Evolutionary conservation across 1,140 invertebrate species (phyloP), one percentile per base, ranked within the genome.

Genomic region (Diplogasteroides magnus): DNA sequence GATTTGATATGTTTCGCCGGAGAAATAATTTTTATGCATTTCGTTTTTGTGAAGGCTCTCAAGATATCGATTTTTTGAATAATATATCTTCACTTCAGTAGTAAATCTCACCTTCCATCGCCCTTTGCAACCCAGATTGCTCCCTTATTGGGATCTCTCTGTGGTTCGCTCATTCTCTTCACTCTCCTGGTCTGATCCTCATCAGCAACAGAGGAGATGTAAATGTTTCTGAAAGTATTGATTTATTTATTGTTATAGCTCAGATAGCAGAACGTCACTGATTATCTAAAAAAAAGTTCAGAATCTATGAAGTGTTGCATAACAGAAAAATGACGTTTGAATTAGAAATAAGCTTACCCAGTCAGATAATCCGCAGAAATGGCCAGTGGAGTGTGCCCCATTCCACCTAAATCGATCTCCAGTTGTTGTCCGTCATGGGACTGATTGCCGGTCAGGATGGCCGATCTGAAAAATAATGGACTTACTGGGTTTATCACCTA

Each of bases 351-450:
- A 48, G 37, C 37, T 55, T 23, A 27, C 37, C 78, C 80, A 31
- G 79, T 83, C 25, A 82, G 59, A 57, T 83, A 82, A 31, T 82
- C 80, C 13, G 77, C 75, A 1, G 80, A 71, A 19, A 82, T 56
- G 0, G 77, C 79, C 0, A 70, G 58, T 19, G 80, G 80, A 1
- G 71, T 66, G 14, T 78, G 65, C 19, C 69, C 71, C n/a, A 79
- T 61, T 31, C 37, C 65, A 2, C 74, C 66, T 59, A 82, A 81
- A 65, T 81, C 76, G n/a, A 82, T 64, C 60, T 77, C 78, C 11
- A 82, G 64, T 15, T 62, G 37, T 61, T 82, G 81, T 14, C 81
- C 80, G 25, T 78, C 77, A 48, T 83, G 81, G 29, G 77, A 80
- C 62, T 82, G 80, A 60, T 82, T 82, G 56, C 80, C 80, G 48